Conservation (phyloP, 2,113 vertebrate genomes). For the Amphiprion percula region DNA sequence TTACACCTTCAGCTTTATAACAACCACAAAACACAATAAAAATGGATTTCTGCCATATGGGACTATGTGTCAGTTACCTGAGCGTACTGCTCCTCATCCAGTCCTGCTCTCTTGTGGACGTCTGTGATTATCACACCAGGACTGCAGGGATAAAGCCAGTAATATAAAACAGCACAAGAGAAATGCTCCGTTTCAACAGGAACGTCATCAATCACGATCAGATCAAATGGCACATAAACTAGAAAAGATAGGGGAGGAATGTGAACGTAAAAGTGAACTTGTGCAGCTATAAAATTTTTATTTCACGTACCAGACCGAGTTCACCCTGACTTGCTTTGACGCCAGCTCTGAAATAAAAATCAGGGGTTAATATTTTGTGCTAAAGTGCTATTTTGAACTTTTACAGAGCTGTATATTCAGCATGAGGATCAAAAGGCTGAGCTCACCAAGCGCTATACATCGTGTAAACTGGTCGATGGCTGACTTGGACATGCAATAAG, state of each 20-base stretch:
- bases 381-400: not conserved
- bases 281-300: not conserved
- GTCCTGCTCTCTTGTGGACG: conserved; percentile 86
- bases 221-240: not conserved
- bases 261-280: not conserved
- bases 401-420: not conserved
- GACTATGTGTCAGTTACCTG: conserved; percentile 68
- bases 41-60: too few species aligned
- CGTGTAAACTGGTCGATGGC: conserved; percentile 88
- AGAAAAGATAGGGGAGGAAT: not conserved
- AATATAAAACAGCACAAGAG: not conserved
- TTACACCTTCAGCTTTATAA: too few species aligned
- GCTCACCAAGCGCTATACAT: conserved; percentile 85
- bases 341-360: conserved; percentile 81
- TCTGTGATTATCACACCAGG: conserved; percentile 87
- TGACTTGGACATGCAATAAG: conserved; percentile 89
- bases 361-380: not conserved
- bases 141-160: conserved; percentile 58
- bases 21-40: too few species aligned
- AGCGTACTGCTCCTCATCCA: conserved; percentile 83
- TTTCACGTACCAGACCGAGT: conserved; percentile 83
- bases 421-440: not conserved
- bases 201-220: not conserved
- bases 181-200: not conserved
- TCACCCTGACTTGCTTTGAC: conserved; percentile 85